Evolutionary conservation across 2,797 vertebrate species (phyloP).

Genomic region (Anableps anableps): DNA sequence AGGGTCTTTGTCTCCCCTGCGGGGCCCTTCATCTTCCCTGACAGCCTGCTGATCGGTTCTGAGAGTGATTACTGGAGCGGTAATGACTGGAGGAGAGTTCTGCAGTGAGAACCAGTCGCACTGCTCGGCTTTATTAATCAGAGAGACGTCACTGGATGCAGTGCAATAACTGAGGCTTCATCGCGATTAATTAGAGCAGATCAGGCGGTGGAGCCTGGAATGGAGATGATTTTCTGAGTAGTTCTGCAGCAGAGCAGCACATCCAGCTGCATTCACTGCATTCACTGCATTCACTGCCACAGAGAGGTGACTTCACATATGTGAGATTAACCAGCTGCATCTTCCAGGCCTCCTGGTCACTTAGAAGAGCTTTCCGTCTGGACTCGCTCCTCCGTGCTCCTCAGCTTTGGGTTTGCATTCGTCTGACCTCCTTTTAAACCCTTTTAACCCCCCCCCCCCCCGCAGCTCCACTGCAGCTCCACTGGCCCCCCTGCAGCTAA

Average conservation of each 20-base stretch:
- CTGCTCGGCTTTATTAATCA: background rate
- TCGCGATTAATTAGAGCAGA: slow-evolving; percentile 1
- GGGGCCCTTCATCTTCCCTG: slow-evolving; percentile 10
- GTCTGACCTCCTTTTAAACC: too few relatives aligned
- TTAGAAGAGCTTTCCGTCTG: background rate
- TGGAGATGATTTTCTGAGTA: background rate
- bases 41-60: slow-evolving; percentile 3
- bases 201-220: background rate
- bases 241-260: background rate
- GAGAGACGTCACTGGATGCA: background rate
- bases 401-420: background rate
- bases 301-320: too few relatives aligned
- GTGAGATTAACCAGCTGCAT: background rate
- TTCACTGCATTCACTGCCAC: too few relatives aligned
- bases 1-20: background rate
- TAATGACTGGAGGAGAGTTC: background rate
- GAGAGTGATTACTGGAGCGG: background rate
- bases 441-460: too few relatives aligned
- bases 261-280: too few relatives aligned
- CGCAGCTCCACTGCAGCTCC: too few relatives aligned
- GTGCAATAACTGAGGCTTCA: background rate
- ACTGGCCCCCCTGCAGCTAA: too few relatives aligned
- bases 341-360: background rate
- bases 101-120: background rate
- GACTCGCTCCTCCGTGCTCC: background rate